These are phyloP conservation scores for Portunus trituberculatus DNA, from an alignment of 1,140 invertebrate genomes.

Conservation along the genomic window DNA sequence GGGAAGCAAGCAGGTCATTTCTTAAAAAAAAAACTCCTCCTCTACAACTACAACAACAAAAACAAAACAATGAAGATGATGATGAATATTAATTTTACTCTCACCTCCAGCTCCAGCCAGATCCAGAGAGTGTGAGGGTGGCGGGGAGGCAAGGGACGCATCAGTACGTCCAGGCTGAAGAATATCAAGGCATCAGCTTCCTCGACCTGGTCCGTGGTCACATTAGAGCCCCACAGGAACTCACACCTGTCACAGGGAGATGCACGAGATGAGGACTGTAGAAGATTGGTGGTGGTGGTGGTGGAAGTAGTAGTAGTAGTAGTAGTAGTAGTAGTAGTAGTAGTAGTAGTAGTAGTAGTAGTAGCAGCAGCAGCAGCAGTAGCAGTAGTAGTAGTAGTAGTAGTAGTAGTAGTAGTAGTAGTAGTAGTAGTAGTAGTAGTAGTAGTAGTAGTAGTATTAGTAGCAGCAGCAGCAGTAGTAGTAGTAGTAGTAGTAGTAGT, in stretches of 20 bases:
- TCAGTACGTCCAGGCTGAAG: conserved; percentile 31
- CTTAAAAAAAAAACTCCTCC: background rate
- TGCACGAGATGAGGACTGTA: no score
- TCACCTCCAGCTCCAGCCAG: conserved; percentile 54
- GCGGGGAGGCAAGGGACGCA: background rate
- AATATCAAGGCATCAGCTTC: conserved; percentile 31
- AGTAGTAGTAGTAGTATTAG: no score
- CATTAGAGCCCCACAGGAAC: background rate
- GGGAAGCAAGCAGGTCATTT: background rate
- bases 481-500: no score
- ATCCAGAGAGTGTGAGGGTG: conserved; percentile 48
- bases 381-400: background rate
- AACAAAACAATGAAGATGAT: background rate
- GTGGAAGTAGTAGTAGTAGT: background rate
- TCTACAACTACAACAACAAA: background rate
- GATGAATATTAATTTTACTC: background rate
- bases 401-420: background rate
- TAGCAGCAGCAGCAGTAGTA: no score
- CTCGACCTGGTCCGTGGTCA: background rate
- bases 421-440: no score
- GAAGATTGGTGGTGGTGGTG: background rate
- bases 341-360: no score
- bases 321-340: no score
- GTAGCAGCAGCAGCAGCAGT: no score
- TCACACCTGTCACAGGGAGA: background rate